phyloP scores from a whole-genome alignment of 2,797 vertebrate genomes.

The Aeoliscus strigatus region DNA sequence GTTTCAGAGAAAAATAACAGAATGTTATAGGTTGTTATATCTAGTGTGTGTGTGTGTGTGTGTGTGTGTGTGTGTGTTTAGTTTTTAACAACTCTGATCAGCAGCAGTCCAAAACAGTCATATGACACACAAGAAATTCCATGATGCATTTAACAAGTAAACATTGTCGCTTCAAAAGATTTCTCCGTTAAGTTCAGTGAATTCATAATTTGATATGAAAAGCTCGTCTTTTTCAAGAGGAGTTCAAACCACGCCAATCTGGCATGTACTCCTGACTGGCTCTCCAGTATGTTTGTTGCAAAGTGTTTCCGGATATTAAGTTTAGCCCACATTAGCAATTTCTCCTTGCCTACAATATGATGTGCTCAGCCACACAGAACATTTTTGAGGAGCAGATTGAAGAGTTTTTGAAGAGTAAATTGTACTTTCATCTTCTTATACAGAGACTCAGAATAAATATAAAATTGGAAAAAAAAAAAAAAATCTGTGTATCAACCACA shows the following conservation, averaged over 20 bases:
- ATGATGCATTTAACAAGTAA: neutral
- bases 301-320: neutral
- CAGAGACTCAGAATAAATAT: neutral
- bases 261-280: no score
- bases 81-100: no score
- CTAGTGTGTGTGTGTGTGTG: no score
- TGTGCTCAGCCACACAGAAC: neutral
- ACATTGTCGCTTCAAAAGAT: no score
- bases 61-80: no score
- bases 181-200: no score
- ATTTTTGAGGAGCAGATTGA: no score
- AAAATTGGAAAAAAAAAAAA: neutral
- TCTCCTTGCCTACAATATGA: neutral
- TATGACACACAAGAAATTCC: slow-evolving; percentile 36
- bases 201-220: slow-evolving; percentile 8
- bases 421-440: neutral
- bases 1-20: neutral
- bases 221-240: neutral
- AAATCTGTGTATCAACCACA: neutral
- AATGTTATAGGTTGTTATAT: neutral
- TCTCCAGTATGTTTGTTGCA: neutral
- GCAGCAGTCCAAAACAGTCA: slow-evolving; percentile 42
- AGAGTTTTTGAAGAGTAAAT: neutral
- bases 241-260: no score
- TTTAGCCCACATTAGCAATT: no score